A percentile compares a stretch with the other conserved stretches of the same genome.
phyloP scores from a whole-genome alignment of 2,113 vertebrate genomes.

The Dicentrarchus labrax region DNA sequence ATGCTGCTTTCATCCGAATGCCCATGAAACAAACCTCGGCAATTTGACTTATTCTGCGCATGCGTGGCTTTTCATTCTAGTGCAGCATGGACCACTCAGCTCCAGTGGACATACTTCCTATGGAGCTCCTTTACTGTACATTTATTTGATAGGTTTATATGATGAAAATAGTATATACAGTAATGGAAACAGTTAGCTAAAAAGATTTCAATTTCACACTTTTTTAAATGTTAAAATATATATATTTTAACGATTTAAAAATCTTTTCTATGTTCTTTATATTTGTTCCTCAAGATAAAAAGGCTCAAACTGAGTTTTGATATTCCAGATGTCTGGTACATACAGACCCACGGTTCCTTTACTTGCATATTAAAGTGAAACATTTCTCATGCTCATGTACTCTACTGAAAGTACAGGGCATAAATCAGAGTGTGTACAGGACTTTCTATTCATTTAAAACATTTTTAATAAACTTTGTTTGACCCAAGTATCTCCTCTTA shows the following conservation, averaged over 20 bases:
- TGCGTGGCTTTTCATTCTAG: conserved; percentile 69
- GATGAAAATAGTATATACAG: not conserved
- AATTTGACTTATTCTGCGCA: conserved; percentile 67
- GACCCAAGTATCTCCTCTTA: not conserved
- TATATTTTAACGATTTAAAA: not conserved
- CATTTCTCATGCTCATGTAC: not conserved
- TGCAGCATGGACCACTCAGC: conserved; percentile 17
- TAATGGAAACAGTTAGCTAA: not conserved
- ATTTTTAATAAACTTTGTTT: not conserved
- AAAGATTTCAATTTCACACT: not conserved
- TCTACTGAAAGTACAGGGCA: not conserved
- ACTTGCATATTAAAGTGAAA: not conserved
- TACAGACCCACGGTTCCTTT: not conserved
- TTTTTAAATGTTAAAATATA: not conserved
- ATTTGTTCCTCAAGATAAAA: not conserved
- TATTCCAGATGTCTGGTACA: not conserved
- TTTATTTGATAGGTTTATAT: not conserved
- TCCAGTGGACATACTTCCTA: not conserved
- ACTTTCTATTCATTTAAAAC: not conserved
- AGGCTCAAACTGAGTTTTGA: not conserved
- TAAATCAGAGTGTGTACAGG: not conserved
- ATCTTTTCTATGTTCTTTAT: not conserved
- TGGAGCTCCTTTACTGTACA: not conserved
- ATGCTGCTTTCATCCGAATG: conserved; percentile 31
- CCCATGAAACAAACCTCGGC: conserved; percentile 67